Base-by-base conservation (phyloP, 2,888 invertebrate genomes). In the Perizoma affinitatum region DNA sequence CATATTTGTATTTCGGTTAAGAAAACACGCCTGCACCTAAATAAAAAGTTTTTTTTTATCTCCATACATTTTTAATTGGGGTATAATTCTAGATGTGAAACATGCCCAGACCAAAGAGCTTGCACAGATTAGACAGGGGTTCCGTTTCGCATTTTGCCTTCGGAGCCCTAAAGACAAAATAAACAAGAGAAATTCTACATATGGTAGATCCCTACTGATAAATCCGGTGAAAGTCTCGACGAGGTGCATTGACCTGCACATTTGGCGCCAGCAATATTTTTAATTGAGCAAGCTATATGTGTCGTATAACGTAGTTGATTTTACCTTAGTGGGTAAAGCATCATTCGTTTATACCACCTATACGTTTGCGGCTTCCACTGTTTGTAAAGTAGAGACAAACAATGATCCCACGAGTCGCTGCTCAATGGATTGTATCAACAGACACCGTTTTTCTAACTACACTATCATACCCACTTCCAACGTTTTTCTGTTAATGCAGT, bases 371-470 rank as follows among this genome's bases (percentile, higher is more conserved):
- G 11, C 36, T 33, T 5, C n/a, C 43, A 38, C 47, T 65, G 50
- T 67, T 65, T 61, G 47, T 42, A 45, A 51, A 58, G 61, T 54
- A 66, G 63, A 58, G 57, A 62, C 58, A 61, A 61, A 57, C 61
- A 52, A 34, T 40, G 36, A 42, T 60, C 40, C 48, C 55, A 58
- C 55, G 55, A 50, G 41, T 50, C 46, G 58, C 9, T 49, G 57
- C 47, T 54, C 65, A 61, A 59, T 61, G 61, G 53, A 51, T 60
- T 42, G 58, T 64, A 58, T 63, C 56, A 69, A 68, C 58, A 69
- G 61, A 53, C 54, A 65, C 55, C 41, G 51, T 52, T 60, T 63
- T 54, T 65, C 45, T 49, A 61, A 65, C 57, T 45, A 57, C 40
- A 56, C 9, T 45, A 54, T 63, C 67, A 65, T 61, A 67, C 43